phyloP scores from a whole-genome alignment of 1,140 invertebrate genomes.

The Cotesia typhae region DNA sequence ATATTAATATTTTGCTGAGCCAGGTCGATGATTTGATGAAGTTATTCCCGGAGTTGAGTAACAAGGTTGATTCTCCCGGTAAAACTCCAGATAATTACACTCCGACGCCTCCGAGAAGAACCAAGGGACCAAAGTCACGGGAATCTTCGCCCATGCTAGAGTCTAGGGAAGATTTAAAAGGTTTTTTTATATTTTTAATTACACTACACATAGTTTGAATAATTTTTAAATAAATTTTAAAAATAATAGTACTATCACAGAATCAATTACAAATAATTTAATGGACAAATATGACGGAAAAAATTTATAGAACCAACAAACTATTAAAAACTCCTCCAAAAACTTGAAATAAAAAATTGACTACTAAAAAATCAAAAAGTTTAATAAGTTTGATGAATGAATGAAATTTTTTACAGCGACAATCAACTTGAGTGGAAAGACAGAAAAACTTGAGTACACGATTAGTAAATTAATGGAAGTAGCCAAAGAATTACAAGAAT shows the following conservation, averaged over 20 bases:
- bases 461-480: conserved; percentile 60
- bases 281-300: no score
- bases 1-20: conserved; percentile 75
- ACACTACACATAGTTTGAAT: not conserved
- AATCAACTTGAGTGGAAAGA: conserved; percentile 58
- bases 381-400: conserved; percentile 23
- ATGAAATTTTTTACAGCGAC: conserved; percentile 56
- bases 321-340: no score
- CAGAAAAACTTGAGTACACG: conserved; percentile 62
- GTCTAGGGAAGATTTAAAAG: conserved; percentile 59
- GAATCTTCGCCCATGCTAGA: conserved; percentile 71
- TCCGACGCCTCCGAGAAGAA: conserved; percentile 69
- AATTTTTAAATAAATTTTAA: no score
- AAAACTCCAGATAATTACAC: conserved; percentile 57
- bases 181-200: conserved; percentile 38
- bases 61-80: conserved; percentile 47
- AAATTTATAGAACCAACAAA: no score
- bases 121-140: conserved; percentile 69
- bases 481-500: conserved; percentile 59
- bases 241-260: no score
- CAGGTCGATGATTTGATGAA: conserved; percentile 81
- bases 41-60: conserved; percentile 73
- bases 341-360: no score
- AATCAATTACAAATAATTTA: no score
- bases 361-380: conserved; percentile 16